phyloP scores from a whole-genome alignment of 2,797 vertebrate species.

The Nyctibius grandis region DNA sequence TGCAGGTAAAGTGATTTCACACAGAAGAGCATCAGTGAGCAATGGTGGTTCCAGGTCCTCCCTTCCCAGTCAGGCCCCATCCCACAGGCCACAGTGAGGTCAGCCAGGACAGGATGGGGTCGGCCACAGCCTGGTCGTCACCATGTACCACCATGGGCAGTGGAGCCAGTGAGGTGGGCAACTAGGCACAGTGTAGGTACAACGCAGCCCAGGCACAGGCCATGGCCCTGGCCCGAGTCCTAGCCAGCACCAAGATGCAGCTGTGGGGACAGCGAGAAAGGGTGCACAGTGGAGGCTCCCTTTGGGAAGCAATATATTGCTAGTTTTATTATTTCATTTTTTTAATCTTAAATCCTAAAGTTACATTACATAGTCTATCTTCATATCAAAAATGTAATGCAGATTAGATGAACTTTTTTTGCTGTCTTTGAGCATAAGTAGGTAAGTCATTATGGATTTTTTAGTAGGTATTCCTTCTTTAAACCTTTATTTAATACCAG shows the following conservation, averaged over 20 bases:
- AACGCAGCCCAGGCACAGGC: fast-evolving
- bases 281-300: fast-evolving
- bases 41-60: too few species aligned
- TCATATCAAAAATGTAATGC: background rate
- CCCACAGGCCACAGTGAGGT: fast-evolving
- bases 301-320: background rate
- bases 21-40: background rate
- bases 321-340: background rate
- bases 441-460: background rate
- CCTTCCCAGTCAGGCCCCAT: background rate
- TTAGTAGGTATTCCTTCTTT: background rate
- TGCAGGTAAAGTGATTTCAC: background rate
- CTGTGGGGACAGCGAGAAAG: background rate
- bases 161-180: background rate
- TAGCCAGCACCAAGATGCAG: background rate
- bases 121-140: background rate
- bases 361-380: background rate
- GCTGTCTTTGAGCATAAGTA: background rate
- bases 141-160: too few species aligned
- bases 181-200: background rate
- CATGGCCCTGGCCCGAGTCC: background rate
- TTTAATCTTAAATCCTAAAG: background rate
- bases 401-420: background rate
- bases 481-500: background rate
- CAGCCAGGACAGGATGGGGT: background rate